Base-by-base conservation (phyloP, 2,888 invertebrate genomes). In the Nemapogon koenigi region DNA sequence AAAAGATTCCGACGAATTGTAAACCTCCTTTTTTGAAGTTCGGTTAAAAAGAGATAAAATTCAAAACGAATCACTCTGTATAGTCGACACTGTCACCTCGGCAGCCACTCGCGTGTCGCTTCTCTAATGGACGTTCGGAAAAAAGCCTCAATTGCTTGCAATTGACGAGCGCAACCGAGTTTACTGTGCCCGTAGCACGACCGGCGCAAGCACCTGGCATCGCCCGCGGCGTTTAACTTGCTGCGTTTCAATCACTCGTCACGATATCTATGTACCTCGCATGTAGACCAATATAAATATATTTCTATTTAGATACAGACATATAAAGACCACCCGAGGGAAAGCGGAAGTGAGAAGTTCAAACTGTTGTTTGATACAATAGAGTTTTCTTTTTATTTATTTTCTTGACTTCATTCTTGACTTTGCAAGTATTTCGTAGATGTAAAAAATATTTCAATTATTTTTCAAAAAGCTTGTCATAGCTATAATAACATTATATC, bases 111-210 rank as follows among this genome's bases (percentile, higher is more conserved):
- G 70, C 70, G 69, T 71, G 69, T 64, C 56, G 52, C 50, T 56
- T 55, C 38, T 35, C 61, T 72, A 72, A 73, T 69, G 65, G 64
- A 51, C 46, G 55, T 43, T 54, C 48, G 57, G 63, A 66, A 73
- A 75, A 75, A 73, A 71, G 59, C 51, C 59, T 59, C 67, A 65
- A 72, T 75, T 64, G 65, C 54, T 42, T 43, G 59, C 69, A 65
- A 70, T 68, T 68, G 71, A 70, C 62, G 63, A 62, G 57, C 57
- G 58, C 57, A 28, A 27, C 16, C 17, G 18, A n/a, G 4, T 10
- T 10, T 14, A 4, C 11, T 14, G 31, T 15, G 4, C 13, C 22
- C 28, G 28, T 14, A 27, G n/a, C 28, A n/a, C n/a, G 28, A 13
- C n/a, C 6, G 22, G 22, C 22, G 28, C n/a, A 13, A 13, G n/a